Evolutionary conservation across 2,888 invertebrate genomes (phyloP).

Genomic region (Incurvaria masculella): DNA sequence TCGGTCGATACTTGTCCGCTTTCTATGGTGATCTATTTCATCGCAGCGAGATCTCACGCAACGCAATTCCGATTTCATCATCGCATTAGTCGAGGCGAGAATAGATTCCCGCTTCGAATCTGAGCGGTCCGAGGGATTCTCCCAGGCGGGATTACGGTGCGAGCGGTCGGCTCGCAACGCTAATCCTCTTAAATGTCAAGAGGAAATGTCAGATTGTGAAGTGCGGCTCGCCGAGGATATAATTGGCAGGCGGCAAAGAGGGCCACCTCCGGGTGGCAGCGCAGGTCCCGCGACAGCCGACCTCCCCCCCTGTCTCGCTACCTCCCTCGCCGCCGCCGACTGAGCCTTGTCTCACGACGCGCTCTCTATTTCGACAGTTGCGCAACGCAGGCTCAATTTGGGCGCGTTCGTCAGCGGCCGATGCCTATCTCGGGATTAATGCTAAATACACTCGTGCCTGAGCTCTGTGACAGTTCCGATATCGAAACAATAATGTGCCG

Average conservation of each 20-base stretch:
- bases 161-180: conserved; percentile 43
- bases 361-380: neutral
- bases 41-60: no score
- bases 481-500: conserved; percentile 50
- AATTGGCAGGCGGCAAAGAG: neutral
- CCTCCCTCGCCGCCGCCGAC: neutral
- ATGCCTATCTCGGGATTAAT: conserved; percentile 31
- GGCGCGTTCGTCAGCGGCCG: conserved; percentile 21
- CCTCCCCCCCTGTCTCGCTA: neutral
- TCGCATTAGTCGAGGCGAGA: no score
- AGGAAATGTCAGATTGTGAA: conserved; percentile 58
- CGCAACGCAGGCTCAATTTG: neutral
- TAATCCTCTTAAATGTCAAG: conserved; percentile 56
- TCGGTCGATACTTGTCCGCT: no score
- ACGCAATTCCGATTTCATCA: no score
- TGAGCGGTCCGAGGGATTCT: conserved; percentile 29
- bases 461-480: conserved; percentile 41
- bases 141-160: neutral
- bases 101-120: no score
- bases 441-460: conserved; percentile 44
- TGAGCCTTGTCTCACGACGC: neutral
- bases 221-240: conserved; percentile 24
- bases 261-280: neutral
- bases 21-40: no score
- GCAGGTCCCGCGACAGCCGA: neutral